Base-by-base conservation (phyloP, 2,888 invertebrate species). In the Macrophya alboannulata region DNA sequence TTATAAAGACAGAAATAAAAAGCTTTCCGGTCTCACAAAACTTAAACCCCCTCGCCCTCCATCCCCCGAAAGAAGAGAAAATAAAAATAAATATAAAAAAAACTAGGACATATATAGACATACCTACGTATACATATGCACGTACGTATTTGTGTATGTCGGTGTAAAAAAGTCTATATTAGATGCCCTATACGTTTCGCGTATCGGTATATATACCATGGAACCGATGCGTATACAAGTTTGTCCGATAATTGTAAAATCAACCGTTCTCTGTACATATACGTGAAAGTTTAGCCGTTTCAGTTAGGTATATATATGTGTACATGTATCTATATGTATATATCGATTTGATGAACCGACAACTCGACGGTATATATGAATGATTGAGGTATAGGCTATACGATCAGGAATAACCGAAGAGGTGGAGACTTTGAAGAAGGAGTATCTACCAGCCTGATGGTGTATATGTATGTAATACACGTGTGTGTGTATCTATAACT, bases 341-440 rank as follows among this genome's bases (percentile, higher is more conserved):
- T 62, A 85, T 85, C 85, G 85, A 85, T 85, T 79, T 68, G 79
- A 85, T 45, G 79, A 81, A 79, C 68, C 45, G 68, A 79, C 79
- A 62, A 79, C 65, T 77, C 10, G 43, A n/a, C 51, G 10, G 51
- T 43, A 37, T 43, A 37, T 65, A 85, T 81, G 85, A 85, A 85
- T 85, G 81, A 85, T 85, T 68, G 68, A 85, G 76, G 43, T 85
- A 81, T 55, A 40, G 40, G 37, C 43, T 31, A 72, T 68, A 83
- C 25, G 83, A 83, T 83, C 68, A 48, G 83, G 48, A 17, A 51
- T n/a, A 83, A 68, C 31, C 83, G 83, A 83, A 68, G 83, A 68
- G 43, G 68, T 68, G 51, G 37, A 68, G 21, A 68, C 83, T 62
- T 21, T 21, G 68, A 68, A 40, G 68, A 45, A 43, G 51, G 43